These are phyloP conservation scores for Botia almorhae DNA, from an alignment of 2,797 vertebrate species.

Conservation along the genomic window DNA sequence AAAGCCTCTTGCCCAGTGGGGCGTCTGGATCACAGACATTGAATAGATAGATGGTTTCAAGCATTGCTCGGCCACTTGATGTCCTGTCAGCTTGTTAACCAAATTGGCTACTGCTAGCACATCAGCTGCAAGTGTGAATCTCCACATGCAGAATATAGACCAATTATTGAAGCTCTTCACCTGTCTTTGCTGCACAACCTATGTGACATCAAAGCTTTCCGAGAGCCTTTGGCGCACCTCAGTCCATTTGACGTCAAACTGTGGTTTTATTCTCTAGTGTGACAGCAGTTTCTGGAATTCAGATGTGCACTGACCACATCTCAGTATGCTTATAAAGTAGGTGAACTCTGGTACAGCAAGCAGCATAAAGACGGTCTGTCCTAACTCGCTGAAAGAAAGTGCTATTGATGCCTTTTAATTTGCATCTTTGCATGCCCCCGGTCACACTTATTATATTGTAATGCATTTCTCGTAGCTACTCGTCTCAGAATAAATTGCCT, in stretches of 20 bases:
- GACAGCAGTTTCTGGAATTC: neutral
- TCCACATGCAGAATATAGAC: constrained; percentile 45
- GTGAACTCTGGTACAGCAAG: neutral
- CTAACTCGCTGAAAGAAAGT: neutral
- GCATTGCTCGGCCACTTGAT: constrained; percentile 41
- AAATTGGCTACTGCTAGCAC: constrained; percentile 56
- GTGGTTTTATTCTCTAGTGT: neutral
- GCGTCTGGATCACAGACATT: constrained; percentile 27
- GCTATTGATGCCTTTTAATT: neutral
- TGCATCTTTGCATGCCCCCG: neutral
- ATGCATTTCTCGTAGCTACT: neutral
- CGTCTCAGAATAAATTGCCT: neutral
- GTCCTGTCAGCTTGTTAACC: constrained; percentile 61
- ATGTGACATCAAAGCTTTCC: neutral
- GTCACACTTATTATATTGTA: neutral
- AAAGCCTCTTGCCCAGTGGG: constrained; percentile 35
- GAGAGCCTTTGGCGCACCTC: neutral
- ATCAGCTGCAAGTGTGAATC: constrained; percentile 37
- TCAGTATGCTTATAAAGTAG: neutral
- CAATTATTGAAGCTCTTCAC: constrained; percentile 58
- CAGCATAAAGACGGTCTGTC: neutral
- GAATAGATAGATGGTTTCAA: constrained; percentile 35
- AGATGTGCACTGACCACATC: neutral
- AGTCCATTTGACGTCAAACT: neutral
- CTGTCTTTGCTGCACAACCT: constrained; percentile 35